Evolutionary conservation across 1,140 invertebrate genomes (phyloP), one percentile per base, ranked within the genome.

Genomic region (Nylanderia fulva): DNA sequence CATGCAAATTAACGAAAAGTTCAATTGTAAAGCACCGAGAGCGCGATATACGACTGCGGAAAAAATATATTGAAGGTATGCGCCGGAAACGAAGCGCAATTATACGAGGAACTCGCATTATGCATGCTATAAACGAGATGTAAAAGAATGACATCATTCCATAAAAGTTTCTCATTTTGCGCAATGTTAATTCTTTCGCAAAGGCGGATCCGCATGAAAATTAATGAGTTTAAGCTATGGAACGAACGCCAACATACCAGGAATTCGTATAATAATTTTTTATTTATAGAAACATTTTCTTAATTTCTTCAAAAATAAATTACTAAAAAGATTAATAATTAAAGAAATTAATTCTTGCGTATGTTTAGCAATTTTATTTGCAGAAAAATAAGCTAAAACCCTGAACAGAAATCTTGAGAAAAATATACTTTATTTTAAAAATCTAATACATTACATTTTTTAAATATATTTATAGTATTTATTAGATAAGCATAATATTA

Each of bases 1-100:
- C 77, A 80, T 80, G 77, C 77, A 80, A 80, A 80, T 71, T 80
- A 80, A 80, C 48, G 77, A 80, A 64, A 24, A 24, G 52, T 80
- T 80, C 77, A 80, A 71, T 80, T n/a, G 64, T 71, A 71, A 80
- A 58, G 48, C 52, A 36, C 33, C 63, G 24, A 27, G 24, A 27
- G 24, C 18, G 52, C 13, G 64, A 58, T 66, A 36, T 64, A 66
- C 60, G 45, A 66, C 27, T 15, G n/a, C 4, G 36, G 39, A 42
- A 68, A 48, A 71, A 80, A 71, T 71, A 58, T 48, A 33, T n/a
- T 9, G 64, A 80, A 80, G 63, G 36, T 9, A 6, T 56, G 52
- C 21, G 33, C 48, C 18, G 24, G 29, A 69, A 77, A 77, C 42
- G 60, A 77, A 80, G 18, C 33, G 48, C 48, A 69, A 80, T 80